Conservation (phyloP, 35 echinoderm and acorn worm species). For the Acanthaster planci region DNA sequence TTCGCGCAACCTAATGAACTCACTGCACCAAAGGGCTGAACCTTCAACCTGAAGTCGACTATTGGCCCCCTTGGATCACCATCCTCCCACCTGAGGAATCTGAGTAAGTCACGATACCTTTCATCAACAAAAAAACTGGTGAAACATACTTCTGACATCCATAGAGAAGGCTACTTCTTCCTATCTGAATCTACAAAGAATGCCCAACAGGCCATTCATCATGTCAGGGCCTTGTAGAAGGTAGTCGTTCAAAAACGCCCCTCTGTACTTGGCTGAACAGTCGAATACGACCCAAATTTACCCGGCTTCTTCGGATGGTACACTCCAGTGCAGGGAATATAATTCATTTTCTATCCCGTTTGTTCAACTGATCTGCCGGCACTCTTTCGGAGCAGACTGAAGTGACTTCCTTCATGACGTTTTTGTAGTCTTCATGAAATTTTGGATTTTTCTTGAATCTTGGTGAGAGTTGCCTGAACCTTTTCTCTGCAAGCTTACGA, state of each 20-base stretch:
- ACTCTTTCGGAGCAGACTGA: conserved; percentile 48
- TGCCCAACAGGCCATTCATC: conserved; percentile 60
- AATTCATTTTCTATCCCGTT: conserved; percentile 32
- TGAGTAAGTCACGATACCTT: conserved; percentile 59
- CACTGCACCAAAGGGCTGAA: conserved; percentile 60
- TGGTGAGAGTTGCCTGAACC: background rate
- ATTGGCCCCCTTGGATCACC: conserved; percentile 25
- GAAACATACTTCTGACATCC: conserved; percentile 75
- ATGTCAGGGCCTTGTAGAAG: conserved; percentile 73
- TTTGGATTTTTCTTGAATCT: conserved; percentile 27
- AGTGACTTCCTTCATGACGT: conserved; percentile 55
- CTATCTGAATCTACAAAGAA: conserved; percentile 63
- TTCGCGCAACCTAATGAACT: conserved; percentile 75
- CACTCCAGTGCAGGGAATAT: conserved; percentile 68
- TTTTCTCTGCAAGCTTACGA: conserved; percentile 5
- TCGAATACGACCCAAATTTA: conserved; percentile 54
- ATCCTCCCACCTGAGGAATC: conserved; percentile 77
- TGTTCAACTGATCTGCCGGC: background rate
- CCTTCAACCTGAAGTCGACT: conserved; percentile 43
- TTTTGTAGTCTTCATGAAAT: conserved; percentile 40
- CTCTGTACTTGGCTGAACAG: conserved; percentile 25
- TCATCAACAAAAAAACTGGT: conserved; percentile 46
- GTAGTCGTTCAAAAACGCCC: conserved; percentile 57
- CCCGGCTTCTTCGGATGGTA: conserved; percentile 75
- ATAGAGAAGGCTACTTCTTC: conserved; percentile 68